These are phyloP conservation scores for Parnassius glacialis DNA, from an alignment of 2,888 invertebrate species.

Conservation along the genomic window DNA sequence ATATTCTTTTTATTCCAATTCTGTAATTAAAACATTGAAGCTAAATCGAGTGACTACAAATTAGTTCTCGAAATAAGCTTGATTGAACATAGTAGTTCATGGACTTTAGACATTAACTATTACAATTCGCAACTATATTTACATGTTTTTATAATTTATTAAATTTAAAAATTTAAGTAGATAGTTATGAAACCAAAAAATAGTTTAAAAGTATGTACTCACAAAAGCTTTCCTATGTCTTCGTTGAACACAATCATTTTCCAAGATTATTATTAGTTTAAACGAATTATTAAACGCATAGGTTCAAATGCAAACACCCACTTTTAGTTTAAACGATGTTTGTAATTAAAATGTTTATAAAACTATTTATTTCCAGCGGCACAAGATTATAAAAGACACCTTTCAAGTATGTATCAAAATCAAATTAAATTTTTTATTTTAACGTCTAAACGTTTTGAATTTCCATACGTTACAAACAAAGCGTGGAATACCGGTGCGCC, in stretches of 20 bases:
- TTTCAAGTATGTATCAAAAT: too few relatives aligned
- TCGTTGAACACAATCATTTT: slow-evolving; percentile 55
- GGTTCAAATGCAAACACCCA: slow-evolving; percentile 22
- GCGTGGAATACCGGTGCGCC: too few relatives aligned
- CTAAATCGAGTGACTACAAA: too few relatives aligned
- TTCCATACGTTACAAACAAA: slow-evolving; percentile 8
- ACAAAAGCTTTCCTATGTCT: slow-evolving; percentile 64
- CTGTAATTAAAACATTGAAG: too few relatives aligned
- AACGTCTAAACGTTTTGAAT: slow-evolving; percentile 8
- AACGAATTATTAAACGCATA: slow-evolving; percentile 33
- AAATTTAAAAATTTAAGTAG: too few relatives aligned
- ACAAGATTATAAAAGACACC: not conserved
- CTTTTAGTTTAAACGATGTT: slow-evolving; percentile 1
- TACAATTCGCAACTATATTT: too few relatives aligned
- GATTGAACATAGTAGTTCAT: too few relatives aligned
- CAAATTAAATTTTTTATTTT: not conserved
- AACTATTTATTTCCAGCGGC: not conserved
- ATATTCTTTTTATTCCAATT: too few relatives aligned
- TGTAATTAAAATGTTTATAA: not conserved
- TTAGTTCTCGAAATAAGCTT: too few relatives aligned
- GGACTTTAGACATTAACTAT: too few relatives aligned
- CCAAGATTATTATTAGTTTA: slow-evolving; percentile 28
- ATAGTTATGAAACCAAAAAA: too few relatives aligned
- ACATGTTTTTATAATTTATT: too few relatives aligned
- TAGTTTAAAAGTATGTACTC: slow-evolving; percentile 40